A percentile compares a stretch with the other conserved stretches of the same genome.
These are phyloP conservation scores for Holacanthus passer DNA, from an alignment of 2,113 vertebrate species.

Conservation along the genomic window DNA sequence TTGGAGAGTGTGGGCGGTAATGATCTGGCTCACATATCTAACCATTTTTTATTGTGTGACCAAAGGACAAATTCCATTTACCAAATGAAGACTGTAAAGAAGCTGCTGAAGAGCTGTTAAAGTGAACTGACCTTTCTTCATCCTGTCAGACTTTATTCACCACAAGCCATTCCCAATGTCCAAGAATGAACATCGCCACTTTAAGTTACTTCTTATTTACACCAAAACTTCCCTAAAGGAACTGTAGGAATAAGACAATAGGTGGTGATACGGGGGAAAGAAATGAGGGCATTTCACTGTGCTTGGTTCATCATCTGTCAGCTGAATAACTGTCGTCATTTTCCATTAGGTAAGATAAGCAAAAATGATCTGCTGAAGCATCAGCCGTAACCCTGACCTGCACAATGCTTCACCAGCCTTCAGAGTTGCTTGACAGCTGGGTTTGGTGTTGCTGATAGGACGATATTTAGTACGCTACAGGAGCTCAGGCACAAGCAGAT, in stretches of 20 bases:
- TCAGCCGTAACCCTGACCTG: neutral
- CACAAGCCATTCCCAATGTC: neutral
- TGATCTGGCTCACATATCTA: neutral
- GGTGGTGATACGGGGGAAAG: neutral
- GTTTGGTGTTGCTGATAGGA: constrained; percentile 21
- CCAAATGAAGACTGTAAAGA: neutral
- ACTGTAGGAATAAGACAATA: neutral
- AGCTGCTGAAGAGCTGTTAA: neutral
- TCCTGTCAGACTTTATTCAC: neutral
- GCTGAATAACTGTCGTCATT: neutral
- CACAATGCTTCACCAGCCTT: neutral
- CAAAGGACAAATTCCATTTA: neutral
- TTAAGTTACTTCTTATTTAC: neutral
- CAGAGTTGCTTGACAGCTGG: neutral
- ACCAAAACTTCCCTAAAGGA: neutral
- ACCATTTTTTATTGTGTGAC: neutral
- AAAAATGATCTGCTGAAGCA: neutral
- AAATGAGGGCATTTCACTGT: neutral
- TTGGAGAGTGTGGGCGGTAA: neutral
- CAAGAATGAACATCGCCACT: neutral
- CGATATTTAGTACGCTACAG: constrained; percentile 15
- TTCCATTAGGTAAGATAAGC: neutral
- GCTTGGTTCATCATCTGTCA: neutral
- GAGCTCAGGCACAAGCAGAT: constrained; percentile 25
- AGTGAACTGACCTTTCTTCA: too few species aligned